Evolutionary conservation across 2,113 vertebrate species (phyloP), one percentile per base, ranked within the genome.

Genomic region (Ranitomeya variabilis): DNA sequence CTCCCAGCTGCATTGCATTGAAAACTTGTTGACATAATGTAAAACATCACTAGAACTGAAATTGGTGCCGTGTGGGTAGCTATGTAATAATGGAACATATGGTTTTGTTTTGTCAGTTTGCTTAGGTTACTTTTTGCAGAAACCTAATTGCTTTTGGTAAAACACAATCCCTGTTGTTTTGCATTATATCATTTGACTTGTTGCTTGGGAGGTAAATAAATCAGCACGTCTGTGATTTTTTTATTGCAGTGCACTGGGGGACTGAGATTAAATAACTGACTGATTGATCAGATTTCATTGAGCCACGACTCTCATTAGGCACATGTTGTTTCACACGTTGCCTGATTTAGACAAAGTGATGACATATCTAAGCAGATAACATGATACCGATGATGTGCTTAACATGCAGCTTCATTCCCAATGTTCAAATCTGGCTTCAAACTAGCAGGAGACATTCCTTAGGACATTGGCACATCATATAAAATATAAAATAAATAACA

Each of bases 21-120:
- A 83, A 73, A 88, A 88, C 52, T 73, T 88, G 87, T 83, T 83
- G 87, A 88, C 80, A 83, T 88, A 88, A 88, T 88, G 80, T 88
- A 82, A 88, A 88, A 88, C 87, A 88, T 83, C 87, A 83, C 80
- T 69, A 83, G 67, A 88, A 82, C 73, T 83, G 55, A 88, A 83
- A 88, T 88, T 88, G 87, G 87, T 88, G 83, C 81, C 87, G 69
- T 74, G 54, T 88, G 87, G 80, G 80, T 88, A 83, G 66, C 87
- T 74, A 57, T 88, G 87, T 87, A 87, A 87, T 87, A 87, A 78
- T 52, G 57, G 57, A 18, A 76, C 87, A 88, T 83, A 77, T 88
- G 87, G 87, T 88, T 88, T 83, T 77, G 37, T 83, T 88, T 88
- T 88, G 87, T 83, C 87, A 76, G 80, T 88, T 83, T 83, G 21